Base-by-base conservation (phyloP, 2,888 invertebrate species). In the Cerastoderma edule region DNA sequence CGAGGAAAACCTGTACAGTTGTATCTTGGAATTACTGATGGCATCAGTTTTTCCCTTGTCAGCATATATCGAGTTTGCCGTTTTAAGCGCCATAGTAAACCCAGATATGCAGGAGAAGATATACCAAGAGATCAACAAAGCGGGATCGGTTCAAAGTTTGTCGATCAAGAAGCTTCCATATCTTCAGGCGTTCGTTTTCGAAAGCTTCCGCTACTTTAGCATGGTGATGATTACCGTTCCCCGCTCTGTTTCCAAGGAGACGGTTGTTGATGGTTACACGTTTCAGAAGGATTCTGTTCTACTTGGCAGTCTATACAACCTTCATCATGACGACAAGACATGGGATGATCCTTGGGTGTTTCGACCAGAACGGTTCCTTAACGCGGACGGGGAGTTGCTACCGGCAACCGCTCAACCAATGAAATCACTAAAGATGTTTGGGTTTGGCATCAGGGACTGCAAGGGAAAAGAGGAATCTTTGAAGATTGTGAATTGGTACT, bases 151-250 rank as follows among this genome's bases (percentile, higher is more conserved):
- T 16, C 32, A 33, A 16, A 44, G 39, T n/a, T 19, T 60, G 2
- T 10, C 19, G 10, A 32, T 60, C 22, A 16, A 60, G 5, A 27
- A 39, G 22, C 27, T 60, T 4, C 60, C 35, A 22, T 60, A 39
- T 19, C 39, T 60, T 28, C n/a, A 28, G 30, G 60, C 60, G 1
- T 60, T 60, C 27, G 39, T 60, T 2, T 60, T 60, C 22, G 60
- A 60, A 27, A 24, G 60, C 60, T 60, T 60, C 60, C 60, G 60
- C 27, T 60, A 60, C 27, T 35, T 60, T n/a, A 60, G 39, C 39
- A 39, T 60, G 60, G 60, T 60, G 13, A 60, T 60, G 3, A 60
- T 60, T 24, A 60, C 60, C 16, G 60, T 60, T 60, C 60, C 60
- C 16, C 28, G 60, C 16, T 39, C 24, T 5, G 60, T 60, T 1